These are phyloP conservation scores for Heliangelus exortis DNA, from an alignment of 2,797 vertebrate genomes.

Conservation along the genomic window DNA sequence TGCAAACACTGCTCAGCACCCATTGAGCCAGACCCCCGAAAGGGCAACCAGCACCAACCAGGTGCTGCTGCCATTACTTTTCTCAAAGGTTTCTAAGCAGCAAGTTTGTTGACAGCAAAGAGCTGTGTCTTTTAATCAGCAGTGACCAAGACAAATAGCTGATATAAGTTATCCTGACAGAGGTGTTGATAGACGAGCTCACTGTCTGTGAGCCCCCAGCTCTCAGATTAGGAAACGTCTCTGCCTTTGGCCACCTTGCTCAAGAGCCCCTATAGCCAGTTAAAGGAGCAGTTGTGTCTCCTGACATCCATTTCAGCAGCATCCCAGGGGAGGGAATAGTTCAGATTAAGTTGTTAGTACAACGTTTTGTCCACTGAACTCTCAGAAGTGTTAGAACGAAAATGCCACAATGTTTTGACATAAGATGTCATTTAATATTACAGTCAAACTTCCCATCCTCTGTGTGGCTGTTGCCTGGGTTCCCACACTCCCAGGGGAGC, in stretches of 20 bases:
- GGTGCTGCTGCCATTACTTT: background rate
- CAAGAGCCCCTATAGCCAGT: background rate
- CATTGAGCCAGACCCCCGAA: accelerated
- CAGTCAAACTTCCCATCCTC: background rate
- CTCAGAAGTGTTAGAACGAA: background rate
- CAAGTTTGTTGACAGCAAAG: background rate
- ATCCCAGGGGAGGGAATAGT: background rate
- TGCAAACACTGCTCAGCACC: background rate
- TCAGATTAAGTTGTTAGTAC: background rate
- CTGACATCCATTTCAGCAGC: background rate
- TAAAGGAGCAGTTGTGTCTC: background rate
- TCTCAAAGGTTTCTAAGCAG: background rate
- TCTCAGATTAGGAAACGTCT: background rate
- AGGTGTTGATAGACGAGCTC: accelerated
- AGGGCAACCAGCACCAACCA: accelerated
- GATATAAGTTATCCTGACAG: background rate
- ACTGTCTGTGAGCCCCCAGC: background rate
- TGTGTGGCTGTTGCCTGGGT: background rate
- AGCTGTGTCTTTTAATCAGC: background rate
- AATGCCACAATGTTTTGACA: background rate
- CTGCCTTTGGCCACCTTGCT: background rate
- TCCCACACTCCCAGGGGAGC: background rate
- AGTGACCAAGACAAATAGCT: background rate
- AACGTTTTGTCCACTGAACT: background rate
- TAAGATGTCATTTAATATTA: background rate